Evolutionary conservation across 2,113 vertebrate species (phyloP).

Genomic region (Mesitornis unicolor): DNA sequence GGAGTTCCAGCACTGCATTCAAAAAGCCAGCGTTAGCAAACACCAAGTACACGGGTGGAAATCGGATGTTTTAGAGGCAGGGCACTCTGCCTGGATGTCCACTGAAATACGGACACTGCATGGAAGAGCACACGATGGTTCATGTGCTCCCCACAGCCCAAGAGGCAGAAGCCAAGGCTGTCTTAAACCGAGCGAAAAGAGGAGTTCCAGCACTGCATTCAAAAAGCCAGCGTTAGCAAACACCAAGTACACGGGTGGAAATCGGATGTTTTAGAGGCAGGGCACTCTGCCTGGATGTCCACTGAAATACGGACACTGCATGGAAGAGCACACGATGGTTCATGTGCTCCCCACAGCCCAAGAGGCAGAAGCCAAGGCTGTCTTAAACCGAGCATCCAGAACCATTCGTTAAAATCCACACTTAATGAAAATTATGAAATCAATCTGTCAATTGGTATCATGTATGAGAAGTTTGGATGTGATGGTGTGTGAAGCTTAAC

Average conservation of each 20-base stretch:
- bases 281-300: not conserved
- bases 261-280: not conserved
- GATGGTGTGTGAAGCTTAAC: not conserved
- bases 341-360: not conserved
- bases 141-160: not conserved
- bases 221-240: not conserved
- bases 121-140: not conserved
- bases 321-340: not conserved
- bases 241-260: not conserved
- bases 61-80: not conserved
- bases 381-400: not conserved
- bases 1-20: not conserved
- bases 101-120: not conserved
- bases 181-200: too few relatives aligned
- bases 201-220: not conserved
- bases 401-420: not conserved
- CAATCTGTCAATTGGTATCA: not conserved
- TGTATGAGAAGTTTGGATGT: not conserved
- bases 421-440: not conserved
- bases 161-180: not conserved
- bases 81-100: not conserved
- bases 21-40: not conserved
- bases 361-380: not conserved
- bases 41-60: not conserved
- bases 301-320: not conserved